phyloP scores from a whole-genome alignment of 2,113 vertebrate genomes.

The Cyphomyrus plagiostoma region DNA sequence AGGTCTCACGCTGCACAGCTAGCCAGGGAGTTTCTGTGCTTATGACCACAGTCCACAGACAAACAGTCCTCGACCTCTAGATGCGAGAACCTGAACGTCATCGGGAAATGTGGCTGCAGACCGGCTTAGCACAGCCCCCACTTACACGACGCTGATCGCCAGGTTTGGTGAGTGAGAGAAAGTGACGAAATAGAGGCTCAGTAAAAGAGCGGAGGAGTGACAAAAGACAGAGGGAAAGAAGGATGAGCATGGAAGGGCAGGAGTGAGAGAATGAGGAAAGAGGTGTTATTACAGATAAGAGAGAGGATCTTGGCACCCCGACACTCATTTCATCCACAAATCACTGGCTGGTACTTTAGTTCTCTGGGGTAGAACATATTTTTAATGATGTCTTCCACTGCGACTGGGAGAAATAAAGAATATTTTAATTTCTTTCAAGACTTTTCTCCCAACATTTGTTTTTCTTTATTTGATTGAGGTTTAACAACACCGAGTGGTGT shows the following conservation, averaged over 20 bases:
- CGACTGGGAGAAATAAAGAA: not conserved
- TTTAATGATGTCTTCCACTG: not conserved
- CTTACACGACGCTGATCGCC: not conserved
- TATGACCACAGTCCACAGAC: not conserved
- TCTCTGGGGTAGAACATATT: not conserved
- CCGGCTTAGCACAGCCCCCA: not conserved
- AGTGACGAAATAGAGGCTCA: not conserved
- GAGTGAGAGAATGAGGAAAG: not conserved
- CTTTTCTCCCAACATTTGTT: not conserved
- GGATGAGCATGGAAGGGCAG: not conserved
- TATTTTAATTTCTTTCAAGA: not conserved
- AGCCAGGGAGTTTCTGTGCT: not conserved
- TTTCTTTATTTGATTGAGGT: not conserved
- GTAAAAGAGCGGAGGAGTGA: not conserved
- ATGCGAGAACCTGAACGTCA: not conserved
- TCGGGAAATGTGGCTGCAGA: not conserved
- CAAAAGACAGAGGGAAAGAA: not conserved
- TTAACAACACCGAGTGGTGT: not conserved
- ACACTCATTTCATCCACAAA: not conserved
- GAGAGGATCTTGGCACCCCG: not conserved
- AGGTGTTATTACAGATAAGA: not conserved
- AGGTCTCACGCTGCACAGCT: not conserved
- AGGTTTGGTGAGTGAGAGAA: not conserved
- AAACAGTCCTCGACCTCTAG: not conserved
- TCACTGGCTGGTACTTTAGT: not conserved